Conservation (phyloP, 2,888 invertebrate species). For the Carabus problematicus region DNA sequence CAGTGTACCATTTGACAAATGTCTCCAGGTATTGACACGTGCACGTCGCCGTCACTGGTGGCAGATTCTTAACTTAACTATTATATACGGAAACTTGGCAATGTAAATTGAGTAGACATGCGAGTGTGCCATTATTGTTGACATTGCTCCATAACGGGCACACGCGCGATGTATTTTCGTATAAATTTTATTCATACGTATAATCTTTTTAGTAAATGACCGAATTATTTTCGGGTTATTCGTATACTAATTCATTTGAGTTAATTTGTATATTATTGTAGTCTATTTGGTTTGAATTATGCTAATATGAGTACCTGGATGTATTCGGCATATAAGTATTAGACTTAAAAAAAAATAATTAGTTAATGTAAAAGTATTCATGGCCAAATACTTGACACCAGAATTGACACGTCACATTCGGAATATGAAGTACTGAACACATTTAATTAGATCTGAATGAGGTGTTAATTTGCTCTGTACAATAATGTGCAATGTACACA, state of each 20-base stretch:
- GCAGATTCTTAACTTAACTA: conserved; percentile 45
- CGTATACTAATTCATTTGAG: conserved; percentile 14
- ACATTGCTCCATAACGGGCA: conserved; percentile 30
- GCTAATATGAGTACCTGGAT: neutral
- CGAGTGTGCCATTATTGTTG: conserved; percentile 26
- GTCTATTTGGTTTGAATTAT: conserved; percentile 16
- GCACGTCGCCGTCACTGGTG: conserved; percentile 36
- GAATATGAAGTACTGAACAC: too few relatives aligned
- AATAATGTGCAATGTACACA: neutral
- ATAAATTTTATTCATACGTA: conserved; percentile 19
- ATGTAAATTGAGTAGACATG: conserved; percentile 47
- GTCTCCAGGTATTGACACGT: neutral
- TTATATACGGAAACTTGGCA: conserved; percentile 48
- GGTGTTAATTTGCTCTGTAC: neutral
- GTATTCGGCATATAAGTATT: neutral
- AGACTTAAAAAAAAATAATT: too few relatives aligned
- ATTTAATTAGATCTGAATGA: too few relatives aligned
- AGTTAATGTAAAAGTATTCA: too few relatives aligned
- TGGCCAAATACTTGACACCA: too few relatives aligned
- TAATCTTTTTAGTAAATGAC: conserved; percentile 41
- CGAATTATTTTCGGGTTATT: conserved; percentile 30
- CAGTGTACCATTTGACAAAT: neutral
- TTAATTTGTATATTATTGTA: conserved; percentile 25
- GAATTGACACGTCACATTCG: too few relatives aligned
- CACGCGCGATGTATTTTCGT: conserved; percentile 6